Base-by-base conservation (phyloP, 2,797 vertebrate species). In the Stomatorhinus walkeri region DNA sequence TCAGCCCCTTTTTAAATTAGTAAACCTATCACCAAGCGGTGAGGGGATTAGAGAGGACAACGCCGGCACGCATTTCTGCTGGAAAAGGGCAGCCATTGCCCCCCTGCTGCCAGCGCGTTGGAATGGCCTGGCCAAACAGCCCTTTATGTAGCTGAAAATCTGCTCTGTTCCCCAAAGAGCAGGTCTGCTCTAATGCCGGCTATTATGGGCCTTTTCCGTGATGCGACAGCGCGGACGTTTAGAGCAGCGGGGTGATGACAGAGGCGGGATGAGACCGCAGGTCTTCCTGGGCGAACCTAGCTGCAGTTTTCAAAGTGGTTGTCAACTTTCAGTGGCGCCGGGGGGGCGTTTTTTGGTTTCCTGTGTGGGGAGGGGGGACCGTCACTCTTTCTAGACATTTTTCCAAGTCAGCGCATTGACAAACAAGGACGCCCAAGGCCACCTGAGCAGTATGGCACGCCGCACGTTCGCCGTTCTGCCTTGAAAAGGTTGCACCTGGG, bases 81-180 rank as follows among this genome's bases (percentile, higher is more conserved):
- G 88, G 87, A 91, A 91, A 72, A 92, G 91, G 91, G 89, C 90
- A 91, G 90, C 88, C 56, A 90, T 84, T 52, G 68, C 89, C 90
- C 90, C 93, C 91, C 94, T 91, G 92, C 94, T 93, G 90, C 92
- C 91, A 88, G 91, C 92, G 52, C 93, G 92, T 95, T 93, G 92
- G 90, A 40, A 72, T 48, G 84, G n/a, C 84, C 86, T 89, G 56
- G 32, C 46, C 87, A 89, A 89, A 76, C 51, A 88, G 40, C 64
- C 91, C 90, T 90, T 90, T 88, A 91, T 91, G 91, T 90, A 89
- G 90, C 91, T 91, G 87, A 90, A 91, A 88, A 90, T 88, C 79
- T 91, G 89, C 91, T 90, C 85, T 90, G 83, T 89, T 87, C 90
- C 85, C 89, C 56, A 48, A 19, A 85, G 84, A 87, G 61, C 89